phyloP scores from a whole-genome alignment of 2,113 vertebrate species.

The Melospiza melodia region DNA sequence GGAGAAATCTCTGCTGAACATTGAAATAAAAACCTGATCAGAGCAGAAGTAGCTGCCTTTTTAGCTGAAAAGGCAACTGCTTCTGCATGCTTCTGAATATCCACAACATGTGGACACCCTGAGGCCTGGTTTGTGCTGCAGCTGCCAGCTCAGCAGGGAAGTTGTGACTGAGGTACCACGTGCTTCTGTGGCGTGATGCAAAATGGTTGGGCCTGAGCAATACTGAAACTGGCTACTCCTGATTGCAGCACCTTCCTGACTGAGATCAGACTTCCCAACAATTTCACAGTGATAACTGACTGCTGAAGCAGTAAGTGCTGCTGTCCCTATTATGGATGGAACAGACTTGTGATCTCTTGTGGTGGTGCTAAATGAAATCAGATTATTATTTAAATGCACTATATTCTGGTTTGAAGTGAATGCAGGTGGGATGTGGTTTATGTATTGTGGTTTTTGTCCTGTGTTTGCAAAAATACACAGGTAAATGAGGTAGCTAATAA shows the following conservation, averaged over 20 bases:
- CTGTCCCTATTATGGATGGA: not conserved
- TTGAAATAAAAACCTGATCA: not conserved
- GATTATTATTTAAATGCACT: not conserved
- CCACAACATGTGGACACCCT: not conserved
- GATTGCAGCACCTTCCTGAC: not conserved
- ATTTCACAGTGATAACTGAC: not conserved
- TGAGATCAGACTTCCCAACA: not conserved
- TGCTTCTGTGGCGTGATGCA: not conserved
- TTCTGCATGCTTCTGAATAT: not conserved
- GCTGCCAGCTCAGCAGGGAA: not conserved
- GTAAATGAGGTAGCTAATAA: not conserved
- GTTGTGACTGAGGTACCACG: not conserved
- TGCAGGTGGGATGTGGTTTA: not conserved
- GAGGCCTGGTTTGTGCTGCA: not conserved
- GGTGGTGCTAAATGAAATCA: not conserved
- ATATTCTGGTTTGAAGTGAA: not conserved
- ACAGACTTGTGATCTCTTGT: not conserved
- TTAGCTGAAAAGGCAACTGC: not conserved
- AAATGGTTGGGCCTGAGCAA: not conserved
- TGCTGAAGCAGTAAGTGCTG: not conserved
- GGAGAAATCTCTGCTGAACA: not conserved
- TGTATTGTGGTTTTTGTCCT: not conserved
- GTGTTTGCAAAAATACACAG: not conserved
- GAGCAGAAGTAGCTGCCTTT: not conserved
- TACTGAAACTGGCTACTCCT: not conserved